Evolutionary conservation across 2,797 vertebrate genomes (phyloP), one percentile per base, ranked within the genome.

Genomic region (Myotis planiceps): DNA sequence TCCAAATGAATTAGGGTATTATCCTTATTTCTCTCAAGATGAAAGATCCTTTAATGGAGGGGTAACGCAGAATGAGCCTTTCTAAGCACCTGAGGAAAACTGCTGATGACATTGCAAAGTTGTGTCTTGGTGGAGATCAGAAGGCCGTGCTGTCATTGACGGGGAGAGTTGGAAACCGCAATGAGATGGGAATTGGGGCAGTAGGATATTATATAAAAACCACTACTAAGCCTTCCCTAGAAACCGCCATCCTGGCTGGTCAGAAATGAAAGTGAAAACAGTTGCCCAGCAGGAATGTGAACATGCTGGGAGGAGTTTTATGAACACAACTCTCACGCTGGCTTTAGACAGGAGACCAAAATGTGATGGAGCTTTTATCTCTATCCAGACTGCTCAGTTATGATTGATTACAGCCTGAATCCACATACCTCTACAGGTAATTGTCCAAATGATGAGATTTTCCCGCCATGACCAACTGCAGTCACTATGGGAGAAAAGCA

Each of bases 91-190:
- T 99, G 45, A 99, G 95, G 96, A 99, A 99, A 97, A 98, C 99
- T 3, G 97, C 98, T 88, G 96, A 96, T 0, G 99, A 99, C 96
- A 99, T 99, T 14, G 98, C 27, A 98, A 98, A 34, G 96, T 98
- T 79, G 98, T 99, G 96, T 99, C 99, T 18, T 97, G 98, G 97
- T 99, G 99, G 98, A 99, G 99, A 93, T 99, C 99, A 84, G 98
- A 98, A 83, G 99, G 99, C 19, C 98, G 99, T 92, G 99, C 98
- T 3, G 98, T 99, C 86, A 99, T 99, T 45, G 99, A 99, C 97
- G 99, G 99, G 99, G 99, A 99, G 98, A 99, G 99, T 97, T 99
- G 99, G 99, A 99, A 99, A 65, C 99, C 99, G 0, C 99, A 99
- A 93, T 99, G 99, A 99, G 99, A 99, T 2, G 98, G 99, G 93